Evolutionary conservation across 2,888 invertebrate genomes (phyloP).

Genomic region (Gortyna flavago): DNA sequence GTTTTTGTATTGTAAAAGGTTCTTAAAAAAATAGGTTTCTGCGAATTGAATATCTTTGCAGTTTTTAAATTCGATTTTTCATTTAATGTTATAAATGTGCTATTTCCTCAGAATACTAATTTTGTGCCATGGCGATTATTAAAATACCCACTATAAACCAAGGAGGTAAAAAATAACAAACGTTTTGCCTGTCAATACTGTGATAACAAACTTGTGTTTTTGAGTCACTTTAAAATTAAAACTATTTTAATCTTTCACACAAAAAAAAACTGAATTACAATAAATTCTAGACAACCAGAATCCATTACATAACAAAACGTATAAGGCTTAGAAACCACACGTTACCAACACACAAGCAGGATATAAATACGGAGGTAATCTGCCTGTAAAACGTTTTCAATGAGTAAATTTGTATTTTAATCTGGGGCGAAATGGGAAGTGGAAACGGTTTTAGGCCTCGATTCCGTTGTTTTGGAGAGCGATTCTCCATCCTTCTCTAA

Average conservation of each 20-base stretch:
- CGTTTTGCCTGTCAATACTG: neutral
- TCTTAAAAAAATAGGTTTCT: neutral
- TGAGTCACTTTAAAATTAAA: neutral
- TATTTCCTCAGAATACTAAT: neutral
- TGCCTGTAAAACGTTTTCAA: slow-evolving; percentile 82
- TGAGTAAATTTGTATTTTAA: slow-evolving; percentile 86
- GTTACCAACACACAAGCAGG: slow-evolving; percentile 52
- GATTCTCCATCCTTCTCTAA: slow-evolving; percentile 30
- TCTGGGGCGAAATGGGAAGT: slow-evolving; percentile 69
- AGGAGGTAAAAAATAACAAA: neutral
- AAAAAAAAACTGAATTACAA: slow-evolving; percentile 20
- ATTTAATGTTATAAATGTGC: neutral
- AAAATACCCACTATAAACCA: neutral
- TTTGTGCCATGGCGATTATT: neutral
- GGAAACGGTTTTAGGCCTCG: slow-evolving; percentile 62
- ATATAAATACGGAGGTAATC: slow-evolving; percentile 80
- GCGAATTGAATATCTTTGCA: neutral
- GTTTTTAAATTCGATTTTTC: neutral
- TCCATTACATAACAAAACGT: slow-evolving; percentile 34
- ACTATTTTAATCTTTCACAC: too few relatives aligned
- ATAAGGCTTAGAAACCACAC: slow-evolving; percentile 41
- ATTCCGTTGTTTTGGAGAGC: slow-evolving; percentile 53
- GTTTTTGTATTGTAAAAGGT: neutral
- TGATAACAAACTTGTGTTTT: neutral
- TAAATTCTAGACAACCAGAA: slow-evolving; percentile 16